phyloP scores from a whole-genome alignment of 1,140 invertebrate genomes.

The Spodoptera litura region DNA sequence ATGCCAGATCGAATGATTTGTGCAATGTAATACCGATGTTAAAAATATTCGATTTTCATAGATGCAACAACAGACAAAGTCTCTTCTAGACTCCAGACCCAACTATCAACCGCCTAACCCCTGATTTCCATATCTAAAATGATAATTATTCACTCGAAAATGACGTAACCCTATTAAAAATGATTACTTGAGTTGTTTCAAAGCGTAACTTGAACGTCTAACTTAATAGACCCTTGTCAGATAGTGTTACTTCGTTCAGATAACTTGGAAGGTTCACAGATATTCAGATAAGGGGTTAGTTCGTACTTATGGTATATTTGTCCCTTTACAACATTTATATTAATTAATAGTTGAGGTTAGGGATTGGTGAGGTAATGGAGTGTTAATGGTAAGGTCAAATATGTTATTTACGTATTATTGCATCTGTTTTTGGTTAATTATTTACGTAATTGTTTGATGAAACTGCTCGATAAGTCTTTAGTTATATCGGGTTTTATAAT shows the following conservation, averaged over 20 bases:
- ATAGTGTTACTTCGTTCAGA: constrained; percentile 18
- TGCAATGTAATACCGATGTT: no score
- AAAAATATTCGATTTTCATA: no score
- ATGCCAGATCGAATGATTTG: no score
- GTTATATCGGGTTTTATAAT: no score
- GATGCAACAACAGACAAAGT: no score
- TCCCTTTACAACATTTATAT: constrained; percentile 34
- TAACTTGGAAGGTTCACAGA: constrained; percentile 41
- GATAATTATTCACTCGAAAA: constrained; percentile 33
- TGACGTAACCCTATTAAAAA: constrained; percentile 44
- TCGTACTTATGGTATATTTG: constrained; percentile 30
- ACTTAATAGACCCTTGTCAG: constrained; percentile 47
- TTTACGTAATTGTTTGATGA: no score
- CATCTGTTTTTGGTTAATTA: no score
- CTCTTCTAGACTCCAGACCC: no score
- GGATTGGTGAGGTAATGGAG: background rate
- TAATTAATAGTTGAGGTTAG: background rate
- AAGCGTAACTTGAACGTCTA: constrained; percentile 26
- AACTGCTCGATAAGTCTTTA: no score
- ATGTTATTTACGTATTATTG: no score
- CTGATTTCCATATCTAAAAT: constrained; percentile 10
- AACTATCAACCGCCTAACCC: background rate
- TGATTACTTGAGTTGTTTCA: constrained; percentile 40
- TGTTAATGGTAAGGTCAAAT: background rate
- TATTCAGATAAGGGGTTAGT: constrained; percentile 33